These are phyloP conservation scores for Parasteatoda tepidariorum DNA, from an alignment of 1,140 invertebrate species.

Conservation along the genomic window DNA sequence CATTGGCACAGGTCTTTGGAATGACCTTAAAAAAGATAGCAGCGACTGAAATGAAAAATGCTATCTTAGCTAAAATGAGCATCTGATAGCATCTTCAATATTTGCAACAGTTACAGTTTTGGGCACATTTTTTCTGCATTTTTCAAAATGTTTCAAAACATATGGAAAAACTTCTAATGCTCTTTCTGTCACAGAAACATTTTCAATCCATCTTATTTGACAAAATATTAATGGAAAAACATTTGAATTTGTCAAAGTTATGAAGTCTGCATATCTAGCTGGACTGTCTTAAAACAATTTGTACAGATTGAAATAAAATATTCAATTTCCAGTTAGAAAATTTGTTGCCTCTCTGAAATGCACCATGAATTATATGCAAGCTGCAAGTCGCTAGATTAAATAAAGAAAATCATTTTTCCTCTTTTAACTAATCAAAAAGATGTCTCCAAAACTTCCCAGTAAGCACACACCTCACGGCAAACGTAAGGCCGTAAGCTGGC, in stretches of 20 bases:
- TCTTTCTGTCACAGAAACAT: too few species aligned
- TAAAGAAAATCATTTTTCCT: not conserved
- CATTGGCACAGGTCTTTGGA: constrained; percentile 5
- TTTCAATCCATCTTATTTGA: constrained; percentile 19
- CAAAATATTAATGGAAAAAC: constrained; percentile 40
- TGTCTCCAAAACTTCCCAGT: constrained; percentile 18
- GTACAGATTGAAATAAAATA: too few species aligned
- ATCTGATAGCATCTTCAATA: too few species aligned
- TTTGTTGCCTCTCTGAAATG: not conserved
- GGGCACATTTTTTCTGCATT: not conserved
- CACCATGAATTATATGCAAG: not conserved
- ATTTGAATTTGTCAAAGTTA: not conserved
- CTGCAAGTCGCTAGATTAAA: not conserved
- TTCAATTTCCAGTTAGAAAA: constrained; percentile 11
- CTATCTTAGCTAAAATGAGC: too few species aligned
- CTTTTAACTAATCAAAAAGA: not conserved
- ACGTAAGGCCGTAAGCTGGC: too few species aligned
- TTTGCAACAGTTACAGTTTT: not conserved
- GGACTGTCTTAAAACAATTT: constrained; percentile 48
- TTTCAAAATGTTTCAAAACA: not conserved
- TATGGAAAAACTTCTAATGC: constrained; percentile 23
- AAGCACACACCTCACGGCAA: too few species aligned
- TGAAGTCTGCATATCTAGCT: constrained; percentile 30
- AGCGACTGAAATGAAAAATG: constrained; percentile 20
- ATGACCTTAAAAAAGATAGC: constrained; percentile 17